phyloP scores from a whole-genome alignment of 2,113 vertebrate species.

The Alligator mississippiensis region DNA sequence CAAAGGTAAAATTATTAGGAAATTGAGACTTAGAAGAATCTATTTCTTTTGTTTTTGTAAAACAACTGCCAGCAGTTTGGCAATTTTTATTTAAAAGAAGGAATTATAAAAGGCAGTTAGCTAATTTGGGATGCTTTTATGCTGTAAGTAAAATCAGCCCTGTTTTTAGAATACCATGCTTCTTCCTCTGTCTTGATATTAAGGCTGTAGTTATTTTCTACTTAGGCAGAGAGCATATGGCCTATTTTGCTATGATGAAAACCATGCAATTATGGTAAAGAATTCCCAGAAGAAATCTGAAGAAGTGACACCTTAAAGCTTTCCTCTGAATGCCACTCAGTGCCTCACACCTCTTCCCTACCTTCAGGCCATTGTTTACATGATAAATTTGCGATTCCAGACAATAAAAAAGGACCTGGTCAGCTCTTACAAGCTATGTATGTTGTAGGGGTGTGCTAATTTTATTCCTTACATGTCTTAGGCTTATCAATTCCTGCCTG shows the following conservation, averaged over 20 bases:
- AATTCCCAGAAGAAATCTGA: conserved; percentile 24
- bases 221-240: not conserved
- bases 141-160: not conserved
- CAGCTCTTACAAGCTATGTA: not conserved
- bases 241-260: conserved; percentile 38
- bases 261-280: conserved; percentile 20
- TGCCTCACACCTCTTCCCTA: rapidly evolving
- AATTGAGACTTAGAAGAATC: not conserved
- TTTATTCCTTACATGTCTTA: not conserved
- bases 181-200: not conserved
- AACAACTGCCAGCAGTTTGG: not conserved
- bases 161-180: not conserved
- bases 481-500: not conserved
- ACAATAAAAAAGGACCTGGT: not conserved
- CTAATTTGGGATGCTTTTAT: not conserved
- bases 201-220: not conserved
- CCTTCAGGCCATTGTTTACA: not conserved
- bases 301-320: not conserved
- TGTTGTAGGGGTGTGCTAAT: no score
- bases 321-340: not conserved
- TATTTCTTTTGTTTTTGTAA: not conserved
- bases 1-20: not conserved
- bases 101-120: not conserved
- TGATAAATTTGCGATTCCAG: not conserved
- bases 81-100: not conserved